A percentile compares a stretch with the other conserved stretches of the same genome.
Conservation (phyloP, 2,888 invertebrate genomes). For the Tortrix viridana region DNA sequence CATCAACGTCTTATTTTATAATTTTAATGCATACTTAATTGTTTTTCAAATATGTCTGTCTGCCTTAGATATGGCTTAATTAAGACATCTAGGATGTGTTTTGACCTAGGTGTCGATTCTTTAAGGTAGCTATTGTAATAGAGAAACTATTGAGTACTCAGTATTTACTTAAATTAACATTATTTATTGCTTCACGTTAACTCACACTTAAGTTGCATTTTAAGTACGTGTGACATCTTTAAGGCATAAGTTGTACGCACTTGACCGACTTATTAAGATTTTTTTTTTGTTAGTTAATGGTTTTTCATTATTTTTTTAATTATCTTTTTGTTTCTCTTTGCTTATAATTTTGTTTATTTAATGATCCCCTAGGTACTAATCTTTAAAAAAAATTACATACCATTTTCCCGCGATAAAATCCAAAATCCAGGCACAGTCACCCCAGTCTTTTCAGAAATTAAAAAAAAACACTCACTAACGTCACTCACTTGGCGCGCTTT, state of each 20-base stretch:
- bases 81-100: too few relatives aligned
- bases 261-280: constrained; percentile 19
- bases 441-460: constrained; percentile 39
- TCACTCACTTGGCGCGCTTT: constrained; percentile 49
- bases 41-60: too few relatives aligned
- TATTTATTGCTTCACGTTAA: constrained; percentile 12
- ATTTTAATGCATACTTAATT: too few relatives aligned
- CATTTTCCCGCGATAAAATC: constrained; percentile 40
- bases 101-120: too few relatives aligned
- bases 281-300: too few relatives aligned
- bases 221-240: constrained; percentile 24
- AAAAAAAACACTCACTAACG: constrained; percentile 47
- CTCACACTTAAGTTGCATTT: constrained; percentile 8
- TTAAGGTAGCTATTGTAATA: too few relatives aligned
- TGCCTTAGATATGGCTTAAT: too few relatives aligned
- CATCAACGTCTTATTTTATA: too few relatives aligned
- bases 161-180: constrained; percentile 19
- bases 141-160: too few relatives aligned
- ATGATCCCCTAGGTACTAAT: neutral
- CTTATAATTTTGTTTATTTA: neutral
- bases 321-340: neutral
- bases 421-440: constrained; percentile 49
- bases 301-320: neutral
- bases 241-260: neutral
- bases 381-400: constrained; percentile 19